These are phyloP conservation scores for Morelia viridis DNA, from an alignment of 2,797 vertebrate species.

Conservation along the genomic window DNA sequence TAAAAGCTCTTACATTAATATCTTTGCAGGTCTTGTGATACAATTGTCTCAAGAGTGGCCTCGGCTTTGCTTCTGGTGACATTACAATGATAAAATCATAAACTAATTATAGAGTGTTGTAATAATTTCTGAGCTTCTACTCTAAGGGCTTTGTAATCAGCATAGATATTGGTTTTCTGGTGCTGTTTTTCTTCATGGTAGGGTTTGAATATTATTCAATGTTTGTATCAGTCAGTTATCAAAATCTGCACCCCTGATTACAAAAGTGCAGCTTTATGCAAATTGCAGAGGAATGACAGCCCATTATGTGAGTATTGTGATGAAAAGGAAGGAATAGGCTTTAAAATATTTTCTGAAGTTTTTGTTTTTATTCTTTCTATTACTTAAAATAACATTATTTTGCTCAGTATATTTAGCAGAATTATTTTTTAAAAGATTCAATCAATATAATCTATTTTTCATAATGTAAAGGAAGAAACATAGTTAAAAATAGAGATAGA, in stretches of 20 bases:
- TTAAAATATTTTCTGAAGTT: conserved; percentile 38
- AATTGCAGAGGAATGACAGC: conserved; percentile 25
- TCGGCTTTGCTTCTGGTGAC: conserved; percentile 63
- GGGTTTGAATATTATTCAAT: conserved; percentile 41
- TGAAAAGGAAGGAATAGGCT: conserved; percentile 19
- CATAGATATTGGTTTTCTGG: conserved; percentile 59
- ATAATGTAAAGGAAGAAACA: not conserved
- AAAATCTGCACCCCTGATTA: conserved; percentile 34
- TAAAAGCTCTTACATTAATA: conserved; percentile 71
- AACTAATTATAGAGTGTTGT: conserved; percentile 72
- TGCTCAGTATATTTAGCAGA: conserved; percentile 15
- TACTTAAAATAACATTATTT: not conserved
- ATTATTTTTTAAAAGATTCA: not conserved
- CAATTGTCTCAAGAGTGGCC: conserved; percentile 68
- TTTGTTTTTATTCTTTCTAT: not conserved
- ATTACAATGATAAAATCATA: conserved; percentile 68
- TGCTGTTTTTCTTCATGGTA: conserved; percentile 57
- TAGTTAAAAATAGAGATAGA: not conserved
- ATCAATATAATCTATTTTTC: not conserved
- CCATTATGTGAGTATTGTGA: conserved; percentile 41
- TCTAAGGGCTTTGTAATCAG: conserved; percentile 53
- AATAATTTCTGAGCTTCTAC: conserved; percentile 65
- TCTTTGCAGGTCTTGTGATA: conserved; percentile 67
- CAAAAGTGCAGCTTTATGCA: conserved; percentile 42
- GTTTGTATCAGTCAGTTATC: conserved; percentile 55